Conservation (phyloP, 35 echinoderm and acorn worm genomes). For the Holothuria glaberrima region DNA sequence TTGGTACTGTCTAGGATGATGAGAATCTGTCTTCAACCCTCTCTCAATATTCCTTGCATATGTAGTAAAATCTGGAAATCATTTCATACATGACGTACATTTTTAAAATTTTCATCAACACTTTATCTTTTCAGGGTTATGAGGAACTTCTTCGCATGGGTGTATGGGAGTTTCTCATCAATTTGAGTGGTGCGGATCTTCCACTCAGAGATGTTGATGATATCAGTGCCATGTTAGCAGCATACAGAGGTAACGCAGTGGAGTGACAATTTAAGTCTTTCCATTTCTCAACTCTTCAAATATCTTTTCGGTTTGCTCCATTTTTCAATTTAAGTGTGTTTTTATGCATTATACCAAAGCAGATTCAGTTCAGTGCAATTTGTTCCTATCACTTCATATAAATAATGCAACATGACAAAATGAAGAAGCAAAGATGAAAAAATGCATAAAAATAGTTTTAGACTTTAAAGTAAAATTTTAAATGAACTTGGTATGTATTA, state of each 20-base stretch:
- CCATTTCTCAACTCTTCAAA: background rate
- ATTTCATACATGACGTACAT: too few species aligned
- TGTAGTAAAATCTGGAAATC: too few species aligned
- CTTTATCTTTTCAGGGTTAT: constrained; percentile 74
- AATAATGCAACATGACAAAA: too few species aligned
- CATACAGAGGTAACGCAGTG: constrained; percentile 67
- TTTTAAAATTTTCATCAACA: background rate
- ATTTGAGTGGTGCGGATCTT: constrained; percentile 94
- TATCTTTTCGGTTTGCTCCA: background rate
- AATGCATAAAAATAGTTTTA: too few species aligned
- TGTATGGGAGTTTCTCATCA: constrained; percentile 95
- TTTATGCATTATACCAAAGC: background rate
- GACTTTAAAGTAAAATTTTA: too few species aligned
- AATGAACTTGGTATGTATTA: too few species aligned
- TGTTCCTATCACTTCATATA: background rate
- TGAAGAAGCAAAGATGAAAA: too few species aligned
- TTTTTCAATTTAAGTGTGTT: background rate
- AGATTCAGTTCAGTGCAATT: background rate
- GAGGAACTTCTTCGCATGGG: constrained; percentile 93
- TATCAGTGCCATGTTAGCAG: constrained; percentile 78
- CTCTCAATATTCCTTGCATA: too few species aligned
- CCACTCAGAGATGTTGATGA: constrained; percentile 98
- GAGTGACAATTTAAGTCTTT: too few species aligned
- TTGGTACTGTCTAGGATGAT: too few species aligned
- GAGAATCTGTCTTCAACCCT: too few species aligned